A percentile compares a stretch with the other conserved stretches of the same genome.
phyloP scores from a whole-genome alignment of 2,888 invertebrate genomes.

The Zygothrica quintamaculata region DNA sequence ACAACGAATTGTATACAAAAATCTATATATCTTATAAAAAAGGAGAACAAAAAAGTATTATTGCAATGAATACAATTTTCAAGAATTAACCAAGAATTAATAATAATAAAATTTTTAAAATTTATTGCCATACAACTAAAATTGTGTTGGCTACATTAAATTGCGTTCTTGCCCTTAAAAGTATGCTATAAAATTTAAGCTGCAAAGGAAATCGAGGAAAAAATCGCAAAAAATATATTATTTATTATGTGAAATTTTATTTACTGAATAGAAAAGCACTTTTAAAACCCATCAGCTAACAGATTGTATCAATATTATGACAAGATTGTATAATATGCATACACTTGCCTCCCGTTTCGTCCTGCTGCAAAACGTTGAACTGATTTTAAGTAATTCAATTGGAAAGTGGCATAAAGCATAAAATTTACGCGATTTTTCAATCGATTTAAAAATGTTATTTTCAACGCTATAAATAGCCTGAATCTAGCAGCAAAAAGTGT shows the following conservation, averaged over 20 bases:
- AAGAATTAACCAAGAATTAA: constrained; percentile 4
- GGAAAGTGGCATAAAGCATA: too few species aligned
- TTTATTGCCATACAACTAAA: too few species aligned
- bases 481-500: constrained; percentile 25
- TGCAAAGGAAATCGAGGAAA: too few species aligned
- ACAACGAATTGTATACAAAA: too few species aligned
- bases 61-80: constrained; percentile 4
- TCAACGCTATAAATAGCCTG: neutral
- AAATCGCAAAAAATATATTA: too few species aligned
- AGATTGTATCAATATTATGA: constrained; percentile 30
- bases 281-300: constrained; percentile 7
- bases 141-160: too few species aligned
- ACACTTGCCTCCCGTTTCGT: neutral
- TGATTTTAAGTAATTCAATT: constrained; percentile 20
- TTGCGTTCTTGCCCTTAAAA: too few species aligned
- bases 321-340: constrained; percentile 6
- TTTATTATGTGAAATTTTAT: too few species aligned
- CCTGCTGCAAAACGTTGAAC: constrained; percentile 24
- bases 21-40: too few species aligned
- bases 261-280: neutral
- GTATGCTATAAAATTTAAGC: too few species aligned
- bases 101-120: too few species aligned
- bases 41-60: too few species aligned
- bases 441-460: constrained; percentile 27
- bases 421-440: constrained; percentile 11